Percentiles rank a stretch among this genome's conserved stretches.
Evolutionary conservation across 2,113 vertebrate genomes (phyloP).

Genomic region (Eudyptes chrysolophus): DNA sequence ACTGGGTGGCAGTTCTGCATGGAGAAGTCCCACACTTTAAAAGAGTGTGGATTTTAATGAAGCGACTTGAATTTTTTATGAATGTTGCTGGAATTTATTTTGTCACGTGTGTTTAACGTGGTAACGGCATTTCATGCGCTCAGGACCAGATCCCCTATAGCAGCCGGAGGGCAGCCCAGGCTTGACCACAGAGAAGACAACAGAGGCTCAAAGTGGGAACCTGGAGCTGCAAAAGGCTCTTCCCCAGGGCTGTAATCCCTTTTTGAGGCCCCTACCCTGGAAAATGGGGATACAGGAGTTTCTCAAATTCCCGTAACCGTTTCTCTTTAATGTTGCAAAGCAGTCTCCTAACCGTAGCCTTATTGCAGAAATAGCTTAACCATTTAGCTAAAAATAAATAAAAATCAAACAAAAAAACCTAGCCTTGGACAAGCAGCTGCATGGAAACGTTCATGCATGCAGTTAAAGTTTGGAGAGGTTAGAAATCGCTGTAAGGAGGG

Average conservation of each 20-base stretch:
- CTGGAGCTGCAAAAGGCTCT: neutral
- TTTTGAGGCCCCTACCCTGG: neutral
- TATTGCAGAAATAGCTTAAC: neutral
- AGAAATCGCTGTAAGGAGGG: rapidly evolving
- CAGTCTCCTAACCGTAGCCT: neutral
- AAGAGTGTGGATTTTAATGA: neutral
- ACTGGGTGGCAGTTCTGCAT: neutral
- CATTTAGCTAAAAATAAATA: constrained; percentile 7
- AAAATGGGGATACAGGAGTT: neutral
- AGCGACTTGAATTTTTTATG: neutral
- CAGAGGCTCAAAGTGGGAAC: neutral
- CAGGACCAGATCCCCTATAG: neutral
- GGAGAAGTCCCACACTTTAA: neutral
- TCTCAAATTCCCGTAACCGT: neutral
- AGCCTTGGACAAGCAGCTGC: neutral
- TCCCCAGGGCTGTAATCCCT: neutral
- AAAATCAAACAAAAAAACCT: neutral
- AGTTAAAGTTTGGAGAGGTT: neutral
- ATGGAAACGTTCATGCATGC: rapidly evolving
- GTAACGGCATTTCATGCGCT: rapidly evolving
- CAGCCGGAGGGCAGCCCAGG: neutral
- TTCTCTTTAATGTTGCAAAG: neutral
- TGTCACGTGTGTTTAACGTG: rapidly evolving
- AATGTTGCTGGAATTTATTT: neutral
- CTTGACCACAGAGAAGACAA: neutral